Evolutionary conservation across 2,888 invertebrate species (phyloP), one percentile per base, ranked within the genome.

Genomic region (Catocala sponsa): DNA sequence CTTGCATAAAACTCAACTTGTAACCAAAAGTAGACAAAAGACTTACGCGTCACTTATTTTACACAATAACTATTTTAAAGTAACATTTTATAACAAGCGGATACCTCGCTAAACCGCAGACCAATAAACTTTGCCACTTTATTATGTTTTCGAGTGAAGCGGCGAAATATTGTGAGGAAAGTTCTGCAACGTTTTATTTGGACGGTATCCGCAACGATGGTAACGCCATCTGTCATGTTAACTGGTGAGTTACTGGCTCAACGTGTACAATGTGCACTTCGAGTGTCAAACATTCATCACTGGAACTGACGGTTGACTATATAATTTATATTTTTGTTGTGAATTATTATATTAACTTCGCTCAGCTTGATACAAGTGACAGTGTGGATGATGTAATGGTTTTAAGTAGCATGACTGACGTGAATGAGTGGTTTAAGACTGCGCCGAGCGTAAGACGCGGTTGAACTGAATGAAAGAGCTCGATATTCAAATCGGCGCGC

Each of bases 221-320:
- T 50, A 7, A 7, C 12, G 12, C 50, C 50, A 50, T 35, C 50
- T 38, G 50, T 50, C 50, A 50, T 50, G 50, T 50, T 50, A 12
- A 33, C n/a, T 11, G 5, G 35, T 38, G 50, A 50, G 38, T 50
- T 50, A 50, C 50, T 50, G 50, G 35, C 50, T 13, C 32, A 33
- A 50, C 6, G 33, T 47, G 48, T 50, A 50, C 46, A 46, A 0
- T 13, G 12, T 43, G 43, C 43, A 48, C 50, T 12, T 50, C 5
- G 50, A 35, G 13, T 35, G 35, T 13, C 35, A 50, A 1, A 33
- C 50, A 50, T 50, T 9, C 50, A 50, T 50, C 50, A 50, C 32
- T 6, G 13, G 35, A 33, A 50, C n/a, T 48, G 48, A 48, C 48
- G 33, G 13, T 9, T 25, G 46, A 46, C 46, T 46, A 46, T 15